Base-by-base conservation (phyloP, 2,797 vertebrate genomes). In the Enteromius afrohamiltoni region DNA sequence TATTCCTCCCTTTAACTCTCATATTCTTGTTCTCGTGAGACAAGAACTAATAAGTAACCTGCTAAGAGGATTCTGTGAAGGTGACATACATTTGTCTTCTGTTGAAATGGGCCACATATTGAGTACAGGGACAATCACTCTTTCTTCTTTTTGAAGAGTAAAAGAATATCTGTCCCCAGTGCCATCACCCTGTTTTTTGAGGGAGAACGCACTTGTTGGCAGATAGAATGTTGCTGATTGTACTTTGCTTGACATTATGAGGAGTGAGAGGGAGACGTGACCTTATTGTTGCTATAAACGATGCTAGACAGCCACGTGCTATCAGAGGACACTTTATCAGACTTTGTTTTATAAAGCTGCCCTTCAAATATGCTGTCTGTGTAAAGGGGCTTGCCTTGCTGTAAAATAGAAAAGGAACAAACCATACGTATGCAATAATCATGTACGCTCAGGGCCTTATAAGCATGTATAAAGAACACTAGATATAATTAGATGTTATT, bases 161-260 rank as follows among this genome's bases (percentile, higher is more conserved):
- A 60, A 64, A 64, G 4, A 78, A 29, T 31, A 13, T 76, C 29
- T 64, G 58, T 26, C 26, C 71, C 29, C 71, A 34, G 68, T 70
- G 40, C 42, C 68, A 47, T 70, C 68, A 1, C 14, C 42, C 42
- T 47, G 68, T 17, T 71, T 71, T 71, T 17, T 16, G 26, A 74
- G 29, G 31, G 6, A 21, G 47, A 17, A 14, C 4, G 0, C 21
- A 31, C 26, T 19, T 31, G 70, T n/a, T 55, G 49, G 49, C 71
- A 65, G 45, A 67, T 5, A 4, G 6, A 78, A 29, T 6, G 2
- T 1, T 53, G 29, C 49, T 74, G 47, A n/a, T 53, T 74, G 70
- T 74, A 51, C 71, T 34, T 34, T 53, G 17, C 71, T 34, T 74
- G 71, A 74, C 71, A 9, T 13, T 74, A 47, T n/a, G 71, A 74